Evolutionary conservation across 2,797 vertebrate species (phyloP), one percentile per base, ranked within the genome.

Genomic region (Gadopsis bispinosus): DNA sequence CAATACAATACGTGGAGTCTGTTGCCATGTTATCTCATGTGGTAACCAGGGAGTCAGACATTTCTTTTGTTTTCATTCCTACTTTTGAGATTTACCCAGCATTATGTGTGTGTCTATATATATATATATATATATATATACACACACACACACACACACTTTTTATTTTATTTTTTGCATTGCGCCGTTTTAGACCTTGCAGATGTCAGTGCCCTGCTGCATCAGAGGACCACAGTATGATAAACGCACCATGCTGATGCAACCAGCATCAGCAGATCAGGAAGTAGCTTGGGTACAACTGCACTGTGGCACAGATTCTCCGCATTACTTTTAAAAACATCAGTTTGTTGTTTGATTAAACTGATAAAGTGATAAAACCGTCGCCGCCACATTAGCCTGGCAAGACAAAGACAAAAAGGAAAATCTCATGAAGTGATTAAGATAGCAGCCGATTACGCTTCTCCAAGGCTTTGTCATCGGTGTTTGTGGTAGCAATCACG

Each of bases 231-330:
- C 51, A 64, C 79, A 29, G 35, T 26, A 11, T 31, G 51, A 48
- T 39, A 64, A 72, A 61, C 62, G 67, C 20, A 53, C 37, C 58
- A 47, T n/a, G 37, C 55, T 69, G 69, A 17, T 72, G 78, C 74
- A 80, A 45, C 8, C 2, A 29, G 7, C 22, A 41, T 37, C 20
- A 47, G 17, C 31, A 37, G 26, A 75, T 47, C 73, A 80, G 76
- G 64, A 85, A 75, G 67, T 55, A 50, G 51, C 33, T 43, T 0
- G 3, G 26, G 53, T 35, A 62, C 29, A 66, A 12, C 17, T 14
- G 69, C 35, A 39, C 31, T 3, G 3, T 56, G n/a, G 59, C 37
- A 76, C 31, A 55, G 31, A 53, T 37, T 65, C 13, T 8, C 58
- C 37, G 31, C 50, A 51, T 45, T 13, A 37, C 14, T n/a, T 68